Evolutionary conservation across 2,888 invertebrate species (phyloP).

Genomic region (Troides aeacus): DNA sequence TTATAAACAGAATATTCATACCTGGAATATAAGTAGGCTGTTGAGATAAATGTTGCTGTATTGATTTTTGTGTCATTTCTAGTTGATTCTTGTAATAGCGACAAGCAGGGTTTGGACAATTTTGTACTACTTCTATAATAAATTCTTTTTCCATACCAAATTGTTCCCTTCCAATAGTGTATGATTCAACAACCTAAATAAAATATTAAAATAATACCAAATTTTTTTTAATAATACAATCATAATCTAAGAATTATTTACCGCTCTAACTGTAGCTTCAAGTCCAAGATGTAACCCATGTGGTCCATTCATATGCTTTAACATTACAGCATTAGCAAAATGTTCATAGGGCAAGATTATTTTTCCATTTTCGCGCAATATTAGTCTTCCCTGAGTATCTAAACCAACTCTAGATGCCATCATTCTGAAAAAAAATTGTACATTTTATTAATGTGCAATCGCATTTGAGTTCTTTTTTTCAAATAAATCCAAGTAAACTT

Average conservation of each 20-base stretch:
- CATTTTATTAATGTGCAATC: not conserved
- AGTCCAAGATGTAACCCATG: conserved; percentile 91
- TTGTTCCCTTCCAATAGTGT: conserved; percentile 89
- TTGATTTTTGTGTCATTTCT: conserved; percentile 85
- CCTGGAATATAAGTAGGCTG: conserved; percentile 78
- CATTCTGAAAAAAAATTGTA: conserved; percentile 80
- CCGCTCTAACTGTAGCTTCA: conserved; percentile 91
- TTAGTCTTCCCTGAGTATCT: conserved; percentile 90
- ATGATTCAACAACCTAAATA: conserved; percentile 87
- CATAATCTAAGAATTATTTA: conserved; percentile 62
- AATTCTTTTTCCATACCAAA: conserved; percentile 95
- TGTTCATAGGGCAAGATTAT: conserved; percentile 94
- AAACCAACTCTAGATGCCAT: conserved; percentile 91
- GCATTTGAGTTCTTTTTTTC: too few relatives aligned
- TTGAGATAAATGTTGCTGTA: conserved; percentile 83
- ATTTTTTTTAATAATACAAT: not conserved
- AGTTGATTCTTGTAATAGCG: conserved; percentile 92
- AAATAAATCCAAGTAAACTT: too few relatives aligned
- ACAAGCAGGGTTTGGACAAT: conserved; percentile 92
- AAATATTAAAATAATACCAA: not conserved
- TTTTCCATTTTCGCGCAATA: conserved; percentile 92
- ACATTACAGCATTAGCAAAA: conserved; percentile 94
- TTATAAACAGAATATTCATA: conserved; percentile 36
- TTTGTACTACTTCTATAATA: conserved; percentile 92
- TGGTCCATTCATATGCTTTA: conserved; percentile 94